Base-by-base conservation (phyloP, 2,888 invertebrate species). In the Luffia ferchaultella region DNA sequence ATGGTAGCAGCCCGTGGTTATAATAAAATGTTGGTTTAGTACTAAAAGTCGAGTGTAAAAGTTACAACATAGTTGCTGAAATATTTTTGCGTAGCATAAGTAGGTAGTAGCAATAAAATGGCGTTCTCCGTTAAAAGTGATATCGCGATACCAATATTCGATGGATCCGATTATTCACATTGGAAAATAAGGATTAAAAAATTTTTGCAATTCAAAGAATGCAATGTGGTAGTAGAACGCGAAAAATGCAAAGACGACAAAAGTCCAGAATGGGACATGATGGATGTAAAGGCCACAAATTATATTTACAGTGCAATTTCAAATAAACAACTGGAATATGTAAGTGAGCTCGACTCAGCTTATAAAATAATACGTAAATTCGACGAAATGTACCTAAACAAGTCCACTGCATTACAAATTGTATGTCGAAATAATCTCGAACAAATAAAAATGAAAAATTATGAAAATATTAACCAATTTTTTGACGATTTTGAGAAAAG, bases 401-500 rank as follows among this genome's bases (percentile, higher is more conserved):
- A 44, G 16, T 40, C 40, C n/a, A n/a, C 44, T 15, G 7, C 44
- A 44, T n/a, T 44, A 9, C 16, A 16, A n/a, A 16, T 44, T 15
- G 44, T 16, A 16, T n/a, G 15, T 9, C 16, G 16, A n/a, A n/a
- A n/a, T n/a, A n/a, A 44, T 16, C 16, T 44, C 16, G 44, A 44
- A 44, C 9, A 16, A 15, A 44, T 44, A 16, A 44, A 44, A 44
- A 7, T 44, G 16, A n/a, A 15, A 16, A 44, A 44, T n/a, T 44
- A 15, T 9, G 7, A 7, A 9, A 15, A 40, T 15, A 40, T 40
- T 40, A n/a, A n/a, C 15, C 16, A 15, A 44, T 44, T 44, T 16
- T 44, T 44, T 16, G 44, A 44, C 44, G 44, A 44, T 44, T 44
- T 44, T 44, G 44, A 44, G 16, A 44, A 44, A 7, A 7, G n/a